Evolutionary conservation across 2,113 vertebrate genomes (phyloP), one percentile per base, ranked within the genome.

Genomic region (Silurus glanis): DNA sequence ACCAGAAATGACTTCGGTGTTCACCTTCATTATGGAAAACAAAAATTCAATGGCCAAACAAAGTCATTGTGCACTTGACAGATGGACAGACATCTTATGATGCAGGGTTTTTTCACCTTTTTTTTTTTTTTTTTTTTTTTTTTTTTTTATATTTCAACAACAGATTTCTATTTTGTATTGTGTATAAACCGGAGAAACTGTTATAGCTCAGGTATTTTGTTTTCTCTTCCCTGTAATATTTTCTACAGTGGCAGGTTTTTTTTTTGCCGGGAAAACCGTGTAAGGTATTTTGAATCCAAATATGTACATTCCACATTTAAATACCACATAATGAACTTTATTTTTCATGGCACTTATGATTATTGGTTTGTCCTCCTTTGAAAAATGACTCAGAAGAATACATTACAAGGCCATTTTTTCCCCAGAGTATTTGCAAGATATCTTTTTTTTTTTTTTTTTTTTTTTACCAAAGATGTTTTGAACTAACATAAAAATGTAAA

Each of bases 21-120:
- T 80, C 66, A 88, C 87, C 83, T 85, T 76, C 80, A 84, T 87
- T 51, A 87, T 81, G 91, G 93, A 93, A 95, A 93, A 94, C 91
- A 85, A 90, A 91, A 80, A 59, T 61, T 4, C 17, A 80, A 59
- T 13, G 55, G 37, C 76, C 53, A 75, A 92, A 92, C 83, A 89
- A 72, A 87, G 79, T 90, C 87, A 87, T 93, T 91, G 93, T 94
- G 93, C 80, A 71, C 91, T 89, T 76, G 75, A 80, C 66, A 88
- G 78, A 90, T 76, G 90, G 89, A 91, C 87, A 89, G 87, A 53
- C 47, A 25, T 90, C 90, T 90, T 92, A 87, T 90, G 84, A 88
- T 89, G 88, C 91, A 85, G 66, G 89, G 87, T 92, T 86, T 74
- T 85, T 19, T 83, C 28, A 81, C 72, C 28, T 71, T 49, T 69